These are phyloP conservation scores for Clistopyga incitator DNA, from an alignment of 2,888 invertebrate species.

Conservation along the genomic window DNA sequence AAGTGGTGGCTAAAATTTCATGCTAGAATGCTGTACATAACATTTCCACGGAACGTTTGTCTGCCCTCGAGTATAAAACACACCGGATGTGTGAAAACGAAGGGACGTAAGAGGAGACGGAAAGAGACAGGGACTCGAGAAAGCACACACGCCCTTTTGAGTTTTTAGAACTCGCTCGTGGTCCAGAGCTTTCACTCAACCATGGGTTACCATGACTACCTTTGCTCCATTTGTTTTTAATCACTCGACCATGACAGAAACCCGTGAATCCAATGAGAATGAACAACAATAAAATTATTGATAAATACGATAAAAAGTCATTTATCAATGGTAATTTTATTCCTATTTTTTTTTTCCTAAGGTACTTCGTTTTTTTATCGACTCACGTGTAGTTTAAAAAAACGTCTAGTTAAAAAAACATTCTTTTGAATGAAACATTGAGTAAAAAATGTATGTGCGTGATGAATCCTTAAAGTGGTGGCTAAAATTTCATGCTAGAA, in stretches of 20 bases:
- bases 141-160: conserved; percentile 11
- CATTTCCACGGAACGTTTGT: not conserved
- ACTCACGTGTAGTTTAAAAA: no score
- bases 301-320: no score
- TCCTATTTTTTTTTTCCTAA: no score
- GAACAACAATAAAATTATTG: no score
- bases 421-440: not conserved
- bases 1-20: not conserved
- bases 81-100: not conserved
- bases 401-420: no score
- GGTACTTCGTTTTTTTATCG: no score
- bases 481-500: not conserved
- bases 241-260: conserved; percentile 71
- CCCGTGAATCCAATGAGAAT: conserved; percentile 39
- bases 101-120: not conserved
- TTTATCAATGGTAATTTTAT: no score
- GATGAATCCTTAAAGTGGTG: not conserved
- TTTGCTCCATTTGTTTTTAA: conserved; percentile 76
- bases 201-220: conserved; percentile 74
- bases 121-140: not conserved
- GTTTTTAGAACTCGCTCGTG: conserved; percentile 5
- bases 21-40: not conserved
- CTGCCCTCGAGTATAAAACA: not conserved
- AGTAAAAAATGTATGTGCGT: not conserved
- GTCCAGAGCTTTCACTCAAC: conserved; percentile 48